Evolutionary conservation across 1,140 invertebrate species (phyloP).

Genomic region (Eubasilissa regina): DNA sequence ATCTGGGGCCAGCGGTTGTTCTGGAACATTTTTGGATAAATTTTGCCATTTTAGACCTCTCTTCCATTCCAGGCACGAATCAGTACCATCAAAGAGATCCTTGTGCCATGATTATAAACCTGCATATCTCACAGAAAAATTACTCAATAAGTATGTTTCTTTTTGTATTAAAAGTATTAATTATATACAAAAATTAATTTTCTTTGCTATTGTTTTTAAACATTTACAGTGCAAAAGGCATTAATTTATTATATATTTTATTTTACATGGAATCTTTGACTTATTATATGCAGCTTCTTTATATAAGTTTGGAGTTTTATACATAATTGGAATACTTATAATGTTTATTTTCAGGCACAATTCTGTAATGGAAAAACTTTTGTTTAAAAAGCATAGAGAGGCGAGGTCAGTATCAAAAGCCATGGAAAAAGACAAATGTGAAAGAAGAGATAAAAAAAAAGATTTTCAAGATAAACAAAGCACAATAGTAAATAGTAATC

Average conservation of each 20-base stretch:
- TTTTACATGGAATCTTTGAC: no score
- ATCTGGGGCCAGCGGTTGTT: conserved; percentile 17
- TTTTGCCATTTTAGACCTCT: neutral
- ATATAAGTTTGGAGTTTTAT: neutral
- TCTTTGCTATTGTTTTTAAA: no score
- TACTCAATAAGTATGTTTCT: conserved; percentile 74
- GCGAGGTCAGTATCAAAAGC: conserved; percentile 73
- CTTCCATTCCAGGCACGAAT: neutral
- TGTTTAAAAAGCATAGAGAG: conserved; percentile 81
- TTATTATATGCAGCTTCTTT: no score
- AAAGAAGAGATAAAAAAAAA: conserved; percentile 48
- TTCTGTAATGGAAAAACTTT: conserved; percentile 84
- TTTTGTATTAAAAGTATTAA: no score
- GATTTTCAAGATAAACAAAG: neutral
- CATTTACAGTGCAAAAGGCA: no score
- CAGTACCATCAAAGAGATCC: neutral
- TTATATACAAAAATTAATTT: no score
- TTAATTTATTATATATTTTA: no score
- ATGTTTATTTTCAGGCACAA: conserved; percentile 74
- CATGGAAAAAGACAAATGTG: conserved; percentile 64
- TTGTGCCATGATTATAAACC: conserved; percentile 64
- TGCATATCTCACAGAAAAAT: conserved; percentile 76
- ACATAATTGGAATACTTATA: neutral
- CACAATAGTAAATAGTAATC: neutral
- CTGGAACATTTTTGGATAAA: neutral